Evolutionary conservation across 1,140 invertebrate species (phyloP), one percentile per base, ranked within the genome.

Genomic region (Eumaeus atala): DNA sequence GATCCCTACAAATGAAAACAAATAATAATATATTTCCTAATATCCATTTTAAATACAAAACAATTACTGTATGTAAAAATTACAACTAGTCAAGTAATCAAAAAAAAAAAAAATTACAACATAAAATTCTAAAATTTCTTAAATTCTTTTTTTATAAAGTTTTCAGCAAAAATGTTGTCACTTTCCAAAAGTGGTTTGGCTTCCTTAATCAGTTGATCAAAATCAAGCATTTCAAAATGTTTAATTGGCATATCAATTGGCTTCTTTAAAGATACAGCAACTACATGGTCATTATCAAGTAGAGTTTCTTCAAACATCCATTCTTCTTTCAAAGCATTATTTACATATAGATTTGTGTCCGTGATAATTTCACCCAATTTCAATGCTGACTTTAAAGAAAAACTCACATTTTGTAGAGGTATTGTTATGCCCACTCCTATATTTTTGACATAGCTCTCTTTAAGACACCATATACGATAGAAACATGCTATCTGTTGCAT

Each of bases 381-480:
- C 89, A 72, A 16, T 40, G 83, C 59, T 17, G 91, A 89, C 52
- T 89, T 87, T 18, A 95, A 87, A 58, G 88, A 73, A 83, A 98
- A 98, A 80, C 91, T 91, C 17, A 98, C 90, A 59, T 92, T 89
- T 61, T 90, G 80, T 16, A 98, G 87, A 67, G 95, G 91, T 62
- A 94, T 89, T 0, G 92, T 92, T 40, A 99, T 92, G 18, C 97
- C 97, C 12, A 93, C 87, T 16, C 97, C 96, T 47, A 93, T 89
- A 56, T 96, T 96, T 89, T 98, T 99, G 0, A 97, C 93, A 77
- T 96, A 97, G 79, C 95, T 95, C 79, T 99, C 97, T 88, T 99
- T 98, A n/a, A 98, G 87, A 62, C 94, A 94, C 97, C 97, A 98
- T 73, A 94, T 89, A 56, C 97, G 90, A 77, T 93, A 97, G 79